Evolutionary conservation across 2,113 vertebrate species (phyloP).

Genomic region (Phalacrocorax pelagicus): DNA sequence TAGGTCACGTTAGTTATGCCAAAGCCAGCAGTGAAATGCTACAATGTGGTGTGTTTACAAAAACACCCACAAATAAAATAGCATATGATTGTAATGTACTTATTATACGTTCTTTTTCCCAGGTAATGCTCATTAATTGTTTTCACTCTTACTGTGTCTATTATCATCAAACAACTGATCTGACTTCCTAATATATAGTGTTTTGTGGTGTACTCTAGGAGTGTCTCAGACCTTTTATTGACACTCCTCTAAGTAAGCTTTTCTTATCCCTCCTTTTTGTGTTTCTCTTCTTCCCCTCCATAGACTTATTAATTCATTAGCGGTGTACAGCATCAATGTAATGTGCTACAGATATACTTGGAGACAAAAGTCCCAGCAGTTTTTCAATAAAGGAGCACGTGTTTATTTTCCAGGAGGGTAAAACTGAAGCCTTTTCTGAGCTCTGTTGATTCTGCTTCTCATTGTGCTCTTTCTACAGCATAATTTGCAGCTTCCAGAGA

Average conservation of each 20-base stretch:
- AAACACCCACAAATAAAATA: neutral
- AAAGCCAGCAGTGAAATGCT: neutral
- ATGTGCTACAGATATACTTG: neutral
- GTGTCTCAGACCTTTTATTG: neutral
- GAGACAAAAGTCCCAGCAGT: neutral
- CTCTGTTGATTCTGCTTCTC: neutral
- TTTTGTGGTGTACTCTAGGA: neutral
- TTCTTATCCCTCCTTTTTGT: neutral
- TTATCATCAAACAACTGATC: neutral
- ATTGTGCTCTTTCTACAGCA: neutral
- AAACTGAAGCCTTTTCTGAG: neutral
- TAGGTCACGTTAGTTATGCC: neutral
- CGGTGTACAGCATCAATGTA: no score
- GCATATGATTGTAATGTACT: neutral
- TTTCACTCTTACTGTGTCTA: neutral
- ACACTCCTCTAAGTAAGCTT: neutral
- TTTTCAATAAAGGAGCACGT: neutral
- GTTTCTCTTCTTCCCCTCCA: neutral
- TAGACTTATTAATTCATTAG: neutral
- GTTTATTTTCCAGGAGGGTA: neutral
- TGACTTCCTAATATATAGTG: neutral
- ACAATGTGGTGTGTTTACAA: neutral
- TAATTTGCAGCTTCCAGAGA: conserved; percentile 16
- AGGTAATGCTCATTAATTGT: neutral
- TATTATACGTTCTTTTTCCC: neutral